Evolutionary conservation across 2,113 vertebrate genomes (phyloP).

Genomic region (Sminthopsis crassicaudata): DNA sequence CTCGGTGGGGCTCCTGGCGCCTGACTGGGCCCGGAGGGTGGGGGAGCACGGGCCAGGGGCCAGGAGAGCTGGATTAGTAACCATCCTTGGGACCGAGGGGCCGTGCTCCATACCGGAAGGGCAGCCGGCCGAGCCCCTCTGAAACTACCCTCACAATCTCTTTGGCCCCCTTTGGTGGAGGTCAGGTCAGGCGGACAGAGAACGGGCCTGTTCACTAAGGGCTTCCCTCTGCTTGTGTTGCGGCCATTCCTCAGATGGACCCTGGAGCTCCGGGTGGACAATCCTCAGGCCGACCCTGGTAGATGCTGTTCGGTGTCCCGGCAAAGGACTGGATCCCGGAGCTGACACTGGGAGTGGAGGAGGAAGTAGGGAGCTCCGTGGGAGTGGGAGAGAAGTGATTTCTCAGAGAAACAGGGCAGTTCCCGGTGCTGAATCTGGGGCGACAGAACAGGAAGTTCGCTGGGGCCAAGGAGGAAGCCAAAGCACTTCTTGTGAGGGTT

Average conservation of each 20-base stretch:
- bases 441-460: background rate
- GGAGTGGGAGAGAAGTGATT: background rate
- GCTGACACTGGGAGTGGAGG: background rate
- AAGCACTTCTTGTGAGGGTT: background rate
- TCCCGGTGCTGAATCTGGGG: background rate
- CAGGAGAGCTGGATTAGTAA: background rate
- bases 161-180: background rate
- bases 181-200: background rate
- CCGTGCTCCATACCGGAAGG: background rate
- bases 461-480: background rate
- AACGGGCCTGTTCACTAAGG: background rate
- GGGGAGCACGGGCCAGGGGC: background rate
- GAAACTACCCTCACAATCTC: background rate
- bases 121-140: background rate
- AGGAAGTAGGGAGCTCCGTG: background rate
- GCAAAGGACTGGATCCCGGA: background rate
- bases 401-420: background rate
- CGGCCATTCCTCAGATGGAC: background rate
- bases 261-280: background rate
- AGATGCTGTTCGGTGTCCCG: background rate
- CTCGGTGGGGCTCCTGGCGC: background rate
- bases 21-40: background rate
- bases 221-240: slow-evolving; percentile 18
- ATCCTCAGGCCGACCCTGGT: too few relatives aligned
- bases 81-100: background rate